These are phyloP conservation scores for Chorisops tibialis DNA, from an alignment of 2,888 invertebrate genomes.

Conservation along the genomic window DNA sequence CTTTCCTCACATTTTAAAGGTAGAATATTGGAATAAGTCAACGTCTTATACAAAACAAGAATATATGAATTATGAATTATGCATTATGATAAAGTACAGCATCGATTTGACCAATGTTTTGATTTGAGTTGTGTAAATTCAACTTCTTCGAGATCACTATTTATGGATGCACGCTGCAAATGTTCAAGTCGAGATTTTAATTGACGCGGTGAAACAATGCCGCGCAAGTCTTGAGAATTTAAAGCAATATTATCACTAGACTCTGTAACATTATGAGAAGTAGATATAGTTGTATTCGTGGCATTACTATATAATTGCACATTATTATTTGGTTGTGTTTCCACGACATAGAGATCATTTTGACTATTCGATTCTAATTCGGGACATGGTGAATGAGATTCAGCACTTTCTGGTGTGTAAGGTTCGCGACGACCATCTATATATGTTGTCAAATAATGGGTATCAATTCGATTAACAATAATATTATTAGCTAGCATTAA, in stretches of 20 bases:
- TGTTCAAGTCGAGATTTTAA: conserved; percentile 61
- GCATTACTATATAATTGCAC: conserved; percentile 17
- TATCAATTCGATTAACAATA: conserved; percentile 58
- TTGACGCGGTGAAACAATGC: conserved; percentile 62
- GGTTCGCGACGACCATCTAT: conserved; percentile 59
- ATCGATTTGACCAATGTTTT: conserved; percentile 36
- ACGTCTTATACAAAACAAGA: neutral
- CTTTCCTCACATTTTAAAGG: too few relatives aligned
- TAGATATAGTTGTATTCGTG: conserved; percentile 33
- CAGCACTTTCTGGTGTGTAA: conserved; percentile 79
- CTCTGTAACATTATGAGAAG: conserved; percentile 16
- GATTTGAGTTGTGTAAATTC: conserved; percentile 22
- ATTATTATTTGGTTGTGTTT: conserved; percentile 32
- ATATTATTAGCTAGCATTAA: conserved; percentile 48
- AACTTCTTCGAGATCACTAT: conserved; percentile 35
- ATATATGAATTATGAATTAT: conserved; percentile 3
- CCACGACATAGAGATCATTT: conserved; percentile 43
- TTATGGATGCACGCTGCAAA: conserved; percentile 42
- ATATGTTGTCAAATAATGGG: conserved; percentile 48
- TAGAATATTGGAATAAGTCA: too few relatives aligned
- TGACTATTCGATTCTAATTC: conserved; percentile 41
- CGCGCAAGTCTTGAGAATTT: conserved; percentile 34
- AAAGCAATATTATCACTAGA: conserved; percentile 19
- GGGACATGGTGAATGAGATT: conserved; percentile 68
- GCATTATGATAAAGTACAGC: conserved; percentile 28